Conservation (phyloP, 1,140 invertebrate species). For the Cryptotermes secundus region DNA sequence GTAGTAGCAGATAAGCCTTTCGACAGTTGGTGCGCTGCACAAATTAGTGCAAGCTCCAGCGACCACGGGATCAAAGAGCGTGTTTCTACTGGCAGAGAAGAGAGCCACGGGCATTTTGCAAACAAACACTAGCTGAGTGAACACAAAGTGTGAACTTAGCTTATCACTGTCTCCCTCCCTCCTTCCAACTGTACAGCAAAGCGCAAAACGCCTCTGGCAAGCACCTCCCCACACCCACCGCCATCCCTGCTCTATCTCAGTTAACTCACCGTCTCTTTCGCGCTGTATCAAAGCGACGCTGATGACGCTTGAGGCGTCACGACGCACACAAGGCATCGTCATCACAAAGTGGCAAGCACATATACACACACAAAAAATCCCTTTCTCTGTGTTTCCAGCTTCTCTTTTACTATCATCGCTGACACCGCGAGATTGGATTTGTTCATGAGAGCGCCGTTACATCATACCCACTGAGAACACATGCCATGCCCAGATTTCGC, state of each 20-base stretch:
- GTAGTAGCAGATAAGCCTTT: neutral
- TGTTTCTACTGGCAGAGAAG: neutral
- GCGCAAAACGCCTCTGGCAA: conserved; percentile 11
- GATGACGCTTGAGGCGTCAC: conserved; percentile 30
- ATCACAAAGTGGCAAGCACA: conserved; percentile 15
- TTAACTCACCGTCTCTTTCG: conserved; percentile 27
- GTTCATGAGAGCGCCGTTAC: conserved; percentile 8
- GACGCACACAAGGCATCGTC: conserved; percentile 4
- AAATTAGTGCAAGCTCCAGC: conserved; percentile 1
- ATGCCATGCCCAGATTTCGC: too few species aligned
- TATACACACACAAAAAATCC: conserved; percentile 6
- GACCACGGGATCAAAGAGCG: conserved; percentile 3
- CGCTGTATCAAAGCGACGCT: conserved; percentile 28
- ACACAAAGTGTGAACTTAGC: conserved; percentile 23
- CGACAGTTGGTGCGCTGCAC: neutral
- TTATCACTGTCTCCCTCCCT: neutral
- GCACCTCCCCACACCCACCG: conserved; percentile 22
- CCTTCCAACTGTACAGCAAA: neutral
- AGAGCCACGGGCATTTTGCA: neutral
- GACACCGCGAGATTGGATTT: conserved; percentile 31
- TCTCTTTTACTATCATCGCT: conserved; percentile 13
- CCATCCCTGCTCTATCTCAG: conserved; percentile 22
- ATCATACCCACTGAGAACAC: neutral
- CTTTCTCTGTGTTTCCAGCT: neutral
- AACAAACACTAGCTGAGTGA: conserved; percentile 26